Evolutionary conservation across 2,888 invertebrate species (phyloP).

Genomic region (Agriopis marginaria): DNA sequence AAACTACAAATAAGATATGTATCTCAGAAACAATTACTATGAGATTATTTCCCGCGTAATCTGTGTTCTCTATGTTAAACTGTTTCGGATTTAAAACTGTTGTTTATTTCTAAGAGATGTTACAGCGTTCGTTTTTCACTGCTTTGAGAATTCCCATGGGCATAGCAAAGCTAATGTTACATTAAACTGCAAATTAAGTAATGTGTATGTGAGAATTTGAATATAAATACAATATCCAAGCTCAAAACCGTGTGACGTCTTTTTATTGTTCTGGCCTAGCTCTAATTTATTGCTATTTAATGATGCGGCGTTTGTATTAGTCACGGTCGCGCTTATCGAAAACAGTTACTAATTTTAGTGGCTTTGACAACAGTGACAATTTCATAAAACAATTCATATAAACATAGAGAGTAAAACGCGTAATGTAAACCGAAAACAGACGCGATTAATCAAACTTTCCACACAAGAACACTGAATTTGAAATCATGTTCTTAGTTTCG

Average conservation of each 20-base stretch:
- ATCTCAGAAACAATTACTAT: slow-evolving; percentile 40
- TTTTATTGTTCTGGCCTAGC: slow-evolving; percentile 57
- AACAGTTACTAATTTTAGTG: slow-evolving; percentile 53
- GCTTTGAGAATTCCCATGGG: slow-evolving; percentile 73
- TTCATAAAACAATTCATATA: slow-evolving; percentile 61
- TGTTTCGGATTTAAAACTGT: slow-evolving; percentile 59
- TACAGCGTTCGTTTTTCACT: slow-evolving; percentile 52
- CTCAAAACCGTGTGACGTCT: slow-evolving; percentile 52
- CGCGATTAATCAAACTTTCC: slow-evolving; percentile 74
- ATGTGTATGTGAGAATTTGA: slow-evolving; percentile 78
- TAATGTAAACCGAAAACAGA: slow-evolving; percentile 58
- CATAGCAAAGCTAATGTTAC: slow-evolving; percentile 66
- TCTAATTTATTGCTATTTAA: slow-evolving; percentile 53
- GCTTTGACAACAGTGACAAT: slow-evolving; percentile 43
- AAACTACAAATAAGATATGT: slow-evolving; percentile 20
- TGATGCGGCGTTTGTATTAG: slow-evolving; percentile 41
- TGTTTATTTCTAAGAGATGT: slow-evolving; percentile 64
- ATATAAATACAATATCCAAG: slow-evolving; percentile 41
- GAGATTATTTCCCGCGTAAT: slow-evolving; percentile 34
- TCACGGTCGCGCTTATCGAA: slow-evolving; percentile 41
- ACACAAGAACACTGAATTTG: slow-evolving; percentile 64
- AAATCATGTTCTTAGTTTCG: slow-evolving; percentile 70
- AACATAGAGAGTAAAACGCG: slow-evolving; percentile 52
- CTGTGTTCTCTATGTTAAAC: slow-evolving; percentile 55
- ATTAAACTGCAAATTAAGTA: slow-evolving; percentile 81